Evolutionary conservation across 2,888 invertebrate species (phyloP).

Genomic region (Ellobium chinense): DNA sequence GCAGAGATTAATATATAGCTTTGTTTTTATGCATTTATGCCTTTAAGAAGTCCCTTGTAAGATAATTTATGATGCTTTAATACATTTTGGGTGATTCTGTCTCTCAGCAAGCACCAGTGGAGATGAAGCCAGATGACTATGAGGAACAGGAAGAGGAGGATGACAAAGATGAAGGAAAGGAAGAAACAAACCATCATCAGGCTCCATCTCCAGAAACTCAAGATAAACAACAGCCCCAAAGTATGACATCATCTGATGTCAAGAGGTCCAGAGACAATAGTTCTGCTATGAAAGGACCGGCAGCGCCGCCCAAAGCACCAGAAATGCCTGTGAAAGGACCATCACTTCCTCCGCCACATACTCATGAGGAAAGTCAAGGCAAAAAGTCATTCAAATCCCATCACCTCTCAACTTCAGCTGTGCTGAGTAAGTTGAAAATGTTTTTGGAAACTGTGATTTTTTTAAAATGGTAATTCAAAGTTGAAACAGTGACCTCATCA

Average conservation of each 20-base stretch:
- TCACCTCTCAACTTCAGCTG: constrained; percentile 19
- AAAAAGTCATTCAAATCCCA: neutral
- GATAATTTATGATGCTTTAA: too few species aligned
- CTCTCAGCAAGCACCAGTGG: constrained; percentile 12
- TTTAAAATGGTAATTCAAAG: too few species aligned
- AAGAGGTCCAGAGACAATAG: neutral
- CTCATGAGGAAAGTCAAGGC: neutral
- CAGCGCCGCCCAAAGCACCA: neutral
- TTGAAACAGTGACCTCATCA: too few species aligned
- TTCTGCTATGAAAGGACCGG: neutral
- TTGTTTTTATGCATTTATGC: too few species aligned
- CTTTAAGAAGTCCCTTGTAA: too few species aligned
- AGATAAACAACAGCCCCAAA: neutral
- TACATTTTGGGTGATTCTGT: too few species aligned
- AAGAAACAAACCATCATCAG: neutral
- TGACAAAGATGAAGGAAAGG: constrained; percentile 13
- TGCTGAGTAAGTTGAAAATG: constrained; percentile 35
- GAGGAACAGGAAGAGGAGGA: constrained; percentile 44
- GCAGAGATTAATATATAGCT: too few species aligned
- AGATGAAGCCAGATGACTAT: constrained; percentile 29
- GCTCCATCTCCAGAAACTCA: neutral
- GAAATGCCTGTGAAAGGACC: constrained; percentile 20
- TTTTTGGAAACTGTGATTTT: too few species aligned
- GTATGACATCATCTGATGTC: neutral
- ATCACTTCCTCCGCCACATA: constrained; percentile 16